Evolutionary conservation across 2,113 vertebrate genomes (phyloP).

Genomic region (Cavia aperea): DNA sequence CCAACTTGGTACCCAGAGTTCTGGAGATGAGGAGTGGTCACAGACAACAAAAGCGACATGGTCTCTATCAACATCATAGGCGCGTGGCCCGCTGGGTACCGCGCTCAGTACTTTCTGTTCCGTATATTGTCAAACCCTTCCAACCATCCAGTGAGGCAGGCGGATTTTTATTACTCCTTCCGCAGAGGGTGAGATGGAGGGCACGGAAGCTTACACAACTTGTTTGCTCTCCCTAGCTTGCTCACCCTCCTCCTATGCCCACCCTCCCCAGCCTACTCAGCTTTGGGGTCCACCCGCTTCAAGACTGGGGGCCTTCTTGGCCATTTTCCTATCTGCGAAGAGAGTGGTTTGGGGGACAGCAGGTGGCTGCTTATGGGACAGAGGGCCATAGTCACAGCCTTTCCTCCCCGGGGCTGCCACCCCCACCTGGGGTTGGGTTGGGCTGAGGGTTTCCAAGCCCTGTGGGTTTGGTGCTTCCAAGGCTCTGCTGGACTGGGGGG

Average conservation of each 20-base stretch:
- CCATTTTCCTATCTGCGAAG: not conserved
- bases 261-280: not conserved
- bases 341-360: fast-evolving
- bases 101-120: not conserved
- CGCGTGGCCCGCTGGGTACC: too few relatives aligned
- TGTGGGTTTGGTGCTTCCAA: not conserved
- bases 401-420: not conserved
- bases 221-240: not conserved
- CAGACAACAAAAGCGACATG: not conserved
- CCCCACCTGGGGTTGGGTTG: not conserved
- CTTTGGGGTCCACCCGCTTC: too few relatives aligned
- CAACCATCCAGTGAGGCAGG: not conserved
- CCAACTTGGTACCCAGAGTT: not conserved
- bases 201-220: not conserved
- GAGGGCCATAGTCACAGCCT: fast-evolving
- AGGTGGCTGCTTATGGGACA: not conserved
- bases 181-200: not conserved
- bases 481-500: not conserved
- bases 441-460: not conserved
- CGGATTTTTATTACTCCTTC: not conserved
- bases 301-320: not conserved
- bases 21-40: not conserved
- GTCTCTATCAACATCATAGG: not conserved
- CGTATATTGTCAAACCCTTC: not conserved
- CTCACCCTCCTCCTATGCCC: too few relatives aligned